Conservation (phyloP, 2,797 vertebrate genomes). For the Manis pentadactyla region DNA sequence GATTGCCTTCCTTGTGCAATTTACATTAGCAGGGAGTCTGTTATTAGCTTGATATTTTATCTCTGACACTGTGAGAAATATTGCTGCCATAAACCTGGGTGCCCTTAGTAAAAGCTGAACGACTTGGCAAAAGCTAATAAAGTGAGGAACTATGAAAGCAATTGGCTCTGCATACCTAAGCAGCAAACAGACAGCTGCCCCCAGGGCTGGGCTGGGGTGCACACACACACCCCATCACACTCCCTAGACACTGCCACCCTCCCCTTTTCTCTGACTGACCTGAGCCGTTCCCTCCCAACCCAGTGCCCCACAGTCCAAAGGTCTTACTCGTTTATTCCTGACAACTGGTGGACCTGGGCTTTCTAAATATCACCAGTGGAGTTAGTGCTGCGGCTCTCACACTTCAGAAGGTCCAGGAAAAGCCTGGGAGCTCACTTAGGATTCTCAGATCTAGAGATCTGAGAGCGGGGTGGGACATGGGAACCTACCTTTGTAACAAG, state of each 20-base stretch:
- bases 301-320: not conserved
- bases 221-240: not conserved
- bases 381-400: not conserved
- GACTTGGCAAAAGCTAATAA: conserved; percentile 87
- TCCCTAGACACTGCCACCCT: not conserved
- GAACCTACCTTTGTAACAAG: not conserved
- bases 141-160: conserved; percentile 81
- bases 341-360: not conserved
- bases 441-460: not conserved
- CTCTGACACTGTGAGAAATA: conserved; percentile 86
- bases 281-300: not conserved
- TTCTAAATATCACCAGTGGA: not conserved
- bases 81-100: conserved; percentile 84
- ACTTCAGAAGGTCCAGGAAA: not conserved
- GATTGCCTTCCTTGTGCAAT: conserved; percentile 75
- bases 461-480: not conserved
- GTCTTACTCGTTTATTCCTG: not conserved
- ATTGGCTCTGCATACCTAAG: conserved; percentile 83
- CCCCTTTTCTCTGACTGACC: not conserved
- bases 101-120: conserved; percentile 86
- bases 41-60: conserved; percentile 87
- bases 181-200: conserved; percentile 72
- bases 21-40: conserved; percentile 83
- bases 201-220: not conserved
- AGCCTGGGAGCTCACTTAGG: not conserved